Evolutionary conservation across 2,797 vertebrate genomes (phyloP).

Genomic region (Sternarchorhynchus goeldii): DNA sequence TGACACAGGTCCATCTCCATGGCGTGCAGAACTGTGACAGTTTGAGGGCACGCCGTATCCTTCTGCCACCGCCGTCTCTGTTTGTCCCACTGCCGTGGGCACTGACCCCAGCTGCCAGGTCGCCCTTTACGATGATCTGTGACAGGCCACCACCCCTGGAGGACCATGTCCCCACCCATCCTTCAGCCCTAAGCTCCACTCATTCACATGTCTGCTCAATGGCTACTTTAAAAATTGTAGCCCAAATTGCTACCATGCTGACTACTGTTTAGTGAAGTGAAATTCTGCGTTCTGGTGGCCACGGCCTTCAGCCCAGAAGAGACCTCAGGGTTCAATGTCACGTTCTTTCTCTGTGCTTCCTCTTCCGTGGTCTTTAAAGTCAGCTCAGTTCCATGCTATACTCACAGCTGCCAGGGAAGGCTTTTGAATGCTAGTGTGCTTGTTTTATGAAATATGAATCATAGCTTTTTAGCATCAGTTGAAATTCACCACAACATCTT

Average conservation of each 20-base stretch:
- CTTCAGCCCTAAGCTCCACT: background rate
- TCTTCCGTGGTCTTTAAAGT: background rate
- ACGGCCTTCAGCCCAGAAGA: background rate
- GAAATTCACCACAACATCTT: constrained; percentile 13
- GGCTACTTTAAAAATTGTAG: constrained; percentile 18
- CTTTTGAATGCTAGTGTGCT: background rate
- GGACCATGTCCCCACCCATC: background rate
- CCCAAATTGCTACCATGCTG: constrained; percentile 15
- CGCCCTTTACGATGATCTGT: constrained; percentile 18
- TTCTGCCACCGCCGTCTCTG: constrained; percentile 41
- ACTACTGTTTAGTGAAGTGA: background rate
- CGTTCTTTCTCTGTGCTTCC: background rate
- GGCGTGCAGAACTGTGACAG: constrained; percentile 56
- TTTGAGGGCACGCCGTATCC: constrained; percentile 65
- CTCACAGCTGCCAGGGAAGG: constrained; percentile 2
- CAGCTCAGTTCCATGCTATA: background rate
- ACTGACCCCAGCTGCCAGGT: constrained; percentile 23
- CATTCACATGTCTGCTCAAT: constrained; percentile 7
- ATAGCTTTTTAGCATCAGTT: constrained; percentile 7
- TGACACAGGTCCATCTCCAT: constrained; percentile 54
- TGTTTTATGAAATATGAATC: constrained; percentile 6
- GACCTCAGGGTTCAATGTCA: constrained; percentile 2
- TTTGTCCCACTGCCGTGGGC: background rate
- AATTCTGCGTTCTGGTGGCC: background rate
- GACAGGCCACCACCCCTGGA: constrained; percentile 12